Conservation (phyloP, 2,797 vertebrate genomes). For the Poeciliopsis gracilis region DNA sequence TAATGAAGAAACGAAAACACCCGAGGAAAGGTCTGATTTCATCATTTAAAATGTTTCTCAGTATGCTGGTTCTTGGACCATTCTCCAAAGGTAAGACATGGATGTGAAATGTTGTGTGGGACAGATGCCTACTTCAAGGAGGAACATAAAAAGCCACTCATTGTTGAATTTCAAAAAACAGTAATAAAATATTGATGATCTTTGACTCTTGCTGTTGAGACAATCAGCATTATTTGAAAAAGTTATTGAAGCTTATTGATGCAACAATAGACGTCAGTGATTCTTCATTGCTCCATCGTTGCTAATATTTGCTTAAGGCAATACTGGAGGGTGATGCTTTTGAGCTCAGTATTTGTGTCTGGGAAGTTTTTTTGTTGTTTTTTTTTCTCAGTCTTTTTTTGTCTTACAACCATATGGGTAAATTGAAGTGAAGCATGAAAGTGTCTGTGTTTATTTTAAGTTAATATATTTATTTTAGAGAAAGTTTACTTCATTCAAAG, state of each 20-base stretch:
- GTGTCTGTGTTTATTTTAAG: background rate
- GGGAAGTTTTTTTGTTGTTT: background rate
- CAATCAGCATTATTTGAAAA: background rate
- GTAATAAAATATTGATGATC: background rate
- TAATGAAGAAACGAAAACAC: background rate
- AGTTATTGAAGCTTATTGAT: background rate
- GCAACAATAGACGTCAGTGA: background rate
- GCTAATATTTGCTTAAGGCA: background rate
- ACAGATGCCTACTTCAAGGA: background rate
- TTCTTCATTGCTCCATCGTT: background rate
- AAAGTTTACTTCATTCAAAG: constrained; percentile 1
- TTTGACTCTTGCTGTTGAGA: background rate
- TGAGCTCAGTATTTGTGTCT: background rate
- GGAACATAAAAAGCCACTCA: background rate
- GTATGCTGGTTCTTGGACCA: background rate
- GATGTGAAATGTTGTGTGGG: background rate
- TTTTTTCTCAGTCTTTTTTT: background rate
- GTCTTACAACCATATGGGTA: background rate
- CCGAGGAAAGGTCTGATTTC: background rate
- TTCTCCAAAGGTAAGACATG: background rate
- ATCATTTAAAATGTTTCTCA: background rate
- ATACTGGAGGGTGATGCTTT: background rate
- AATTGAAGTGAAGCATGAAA: background rate
- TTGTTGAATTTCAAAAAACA: no score
- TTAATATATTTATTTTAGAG: background rate